Evolutionary conservation across 2,888 invertebrate species (phyloP), one percentile per base, ranked within the genome.

Genomic region (Chrysopilus asiliformis): DNA sequence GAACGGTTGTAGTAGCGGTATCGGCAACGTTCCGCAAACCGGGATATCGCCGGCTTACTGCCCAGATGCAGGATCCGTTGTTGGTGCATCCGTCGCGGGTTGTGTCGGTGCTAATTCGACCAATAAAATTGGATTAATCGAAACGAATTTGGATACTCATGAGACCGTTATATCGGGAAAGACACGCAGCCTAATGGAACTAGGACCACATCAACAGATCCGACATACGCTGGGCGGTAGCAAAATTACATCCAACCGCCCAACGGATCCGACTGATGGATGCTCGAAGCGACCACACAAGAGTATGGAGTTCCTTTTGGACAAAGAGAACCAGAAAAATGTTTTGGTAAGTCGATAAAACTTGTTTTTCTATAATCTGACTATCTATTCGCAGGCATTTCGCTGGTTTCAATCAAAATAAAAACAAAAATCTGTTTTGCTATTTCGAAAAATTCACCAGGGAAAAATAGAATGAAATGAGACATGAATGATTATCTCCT

Each of bases 301-400:
- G 68, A 87, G 86, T 67, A 89, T 90, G 89, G 90, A 90, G 74
- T 90, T 89, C 71, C 76, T 90, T 60, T 74, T 90, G 65, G 89
- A 89, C 68, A 89, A 87, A 68, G 84, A 87, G 63, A 87, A 85
- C 69, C 80, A 86, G 58, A 81, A 79, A 58, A 78, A 76, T 51
- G 76, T 82, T 52, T 77, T 85, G 85, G 86, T 86, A 58, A 79
- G 81, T 71, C 9, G 5, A 28, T n/a, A 22, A 18, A n/a, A 31
- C 6, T 22, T 22, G 7, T 22, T 22, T 22, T 22, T 22, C 10
- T 22, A 8, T 22, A 22, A n/a, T n/a, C n/a, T n/a, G n/a, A n/a
- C n/a, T n/a, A n/a, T n/a, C n/a, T n/a, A n/a, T n/a, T n/a, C n/a
- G n/a, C n/a, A n/a, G n/a, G n/a, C n/a, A n/a, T n/a, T n/a, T n/a